These are phyloP conservation scores for Promerops cafer DNA, from an alignment of 2,113 vertebrate genomes.

Conservation along the genomic window DNA sequence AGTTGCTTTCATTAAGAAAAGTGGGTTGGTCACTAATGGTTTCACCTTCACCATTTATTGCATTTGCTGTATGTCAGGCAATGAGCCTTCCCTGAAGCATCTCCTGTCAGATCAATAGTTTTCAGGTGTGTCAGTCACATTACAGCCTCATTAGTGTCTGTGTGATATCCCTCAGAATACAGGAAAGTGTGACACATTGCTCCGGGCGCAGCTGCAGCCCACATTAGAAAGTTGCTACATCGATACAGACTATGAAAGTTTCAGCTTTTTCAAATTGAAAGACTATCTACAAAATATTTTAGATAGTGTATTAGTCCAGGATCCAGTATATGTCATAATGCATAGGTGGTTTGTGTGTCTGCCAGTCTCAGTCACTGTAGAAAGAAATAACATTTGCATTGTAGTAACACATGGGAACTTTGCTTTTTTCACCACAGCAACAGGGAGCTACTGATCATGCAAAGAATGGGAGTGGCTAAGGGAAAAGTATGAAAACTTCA, in stretches of 20 bases:
- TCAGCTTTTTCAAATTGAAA: background rate
- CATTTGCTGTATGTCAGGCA: background rate
- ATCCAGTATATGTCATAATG: background rate
- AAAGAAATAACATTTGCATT: background rate
- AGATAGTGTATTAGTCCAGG: background rate
- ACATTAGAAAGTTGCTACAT: background rate
- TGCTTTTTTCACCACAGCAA: background rate
- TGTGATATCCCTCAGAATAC: background rate
- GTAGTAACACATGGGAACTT: background rate
- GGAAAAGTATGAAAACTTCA: background rate
- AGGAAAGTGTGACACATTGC: background rate
- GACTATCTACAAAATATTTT: background rate
- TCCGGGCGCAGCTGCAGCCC: background rate
- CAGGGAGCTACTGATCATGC: background rate
- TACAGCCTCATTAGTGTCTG: background rate
- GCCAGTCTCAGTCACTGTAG: background rate
- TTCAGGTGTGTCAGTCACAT: background rate
- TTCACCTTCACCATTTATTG: background rate
- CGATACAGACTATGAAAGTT: background rate
- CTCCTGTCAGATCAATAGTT: background rate
- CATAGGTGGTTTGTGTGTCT: background rate
- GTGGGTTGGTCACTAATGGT: background rate
- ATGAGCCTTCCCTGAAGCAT: background rate
- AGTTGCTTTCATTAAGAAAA: background rate
- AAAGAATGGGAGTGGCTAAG: background rate